Base-by-base conservation (phyloP, 2,888 invertebrate species). In the Chirona hameri region DNA sequence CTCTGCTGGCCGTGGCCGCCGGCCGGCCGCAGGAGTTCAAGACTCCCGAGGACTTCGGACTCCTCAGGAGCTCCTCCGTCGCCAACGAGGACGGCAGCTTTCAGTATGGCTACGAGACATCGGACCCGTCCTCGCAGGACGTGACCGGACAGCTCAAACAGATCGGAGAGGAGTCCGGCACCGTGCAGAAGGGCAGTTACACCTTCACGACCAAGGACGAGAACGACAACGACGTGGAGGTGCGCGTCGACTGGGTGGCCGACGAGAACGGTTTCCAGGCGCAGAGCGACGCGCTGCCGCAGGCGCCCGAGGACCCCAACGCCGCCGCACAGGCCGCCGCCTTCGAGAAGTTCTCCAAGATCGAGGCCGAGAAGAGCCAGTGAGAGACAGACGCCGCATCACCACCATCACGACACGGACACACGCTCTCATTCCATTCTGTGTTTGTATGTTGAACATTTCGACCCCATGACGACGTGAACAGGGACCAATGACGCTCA, bases 71-170 rank as follows among this genome's bases (percentile, higher is more conserved):
- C 31, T 52, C 65, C 48, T 72, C 81, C 48, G 48, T n/a, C 57
- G 21, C 48, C 39, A 76, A 79, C 81, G 81, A 82, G 21, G 84
- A 84, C 46, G 84, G 83, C 29, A 83, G 82, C 79, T 84, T 84
- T 81, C 81, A 81, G n/a, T 84, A 84, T 81, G n/a, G 83, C 12
- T 84, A 83, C 65, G 69, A 82, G 31, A 82, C 83, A 18, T 55
- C 81, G 55, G 82, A 81, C 57, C 69, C 69, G 27, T 14, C 29
- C 14, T 14, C 27, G 27, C 69, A 69, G 27, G 69, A 69, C 69
- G 69, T 29, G 27, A 29, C 29, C 29, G 69, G 69, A 7, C 27
- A 29, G 69, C 27, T 29, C 14, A 10, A 69, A 29, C 69, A 69
- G 69, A 29, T 69, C 29, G 69, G 69, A 69, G n/a, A n/a, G 0